Evolutionary conservation across 2,113 vertebrate genomes (phyloP).

Genomic region (Nycticorax nycticorax): DNA sequence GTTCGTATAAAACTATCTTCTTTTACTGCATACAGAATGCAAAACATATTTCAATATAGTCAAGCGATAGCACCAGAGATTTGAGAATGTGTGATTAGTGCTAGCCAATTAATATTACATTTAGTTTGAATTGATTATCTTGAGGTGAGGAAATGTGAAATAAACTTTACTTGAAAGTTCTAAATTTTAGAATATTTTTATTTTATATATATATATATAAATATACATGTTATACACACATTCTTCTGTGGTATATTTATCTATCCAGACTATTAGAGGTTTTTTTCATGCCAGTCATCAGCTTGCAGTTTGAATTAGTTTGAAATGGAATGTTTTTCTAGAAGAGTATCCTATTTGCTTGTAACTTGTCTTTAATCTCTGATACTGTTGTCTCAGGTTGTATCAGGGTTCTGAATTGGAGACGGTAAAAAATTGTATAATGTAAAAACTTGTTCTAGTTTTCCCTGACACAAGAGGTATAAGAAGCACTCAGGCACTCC

Average conservation of each 20-base stretch:
- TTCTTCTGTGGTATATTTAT: neutral
- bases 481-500: neutral
- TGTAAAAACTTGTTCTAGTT: neutral
- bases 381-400: accelerated
- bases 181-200: neutral
- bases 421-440: neutral
- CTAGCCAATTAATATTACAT: neutral
- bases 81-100: neutral
- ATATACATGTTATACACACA: no score
- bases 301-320: neutral
- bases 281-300: neutral
- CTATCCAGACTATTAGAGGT: accelerated
- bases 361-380: neutral
- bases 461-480: neutral
- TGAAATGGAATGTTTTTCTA: neutral
- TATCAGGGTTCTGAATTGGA: neutral
- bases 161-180: neutral
- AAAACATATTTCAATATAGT: neutral
- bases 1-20: neutral
- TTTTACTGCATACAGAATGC: neutral
- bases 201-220: neutral
- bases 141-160: neutral
- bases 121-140: neutral
- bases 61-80: neutral
- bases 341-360: neutral